Conservation (phyloP, 2,797 vertebrate species). For the Anableps anableps region DNA sequence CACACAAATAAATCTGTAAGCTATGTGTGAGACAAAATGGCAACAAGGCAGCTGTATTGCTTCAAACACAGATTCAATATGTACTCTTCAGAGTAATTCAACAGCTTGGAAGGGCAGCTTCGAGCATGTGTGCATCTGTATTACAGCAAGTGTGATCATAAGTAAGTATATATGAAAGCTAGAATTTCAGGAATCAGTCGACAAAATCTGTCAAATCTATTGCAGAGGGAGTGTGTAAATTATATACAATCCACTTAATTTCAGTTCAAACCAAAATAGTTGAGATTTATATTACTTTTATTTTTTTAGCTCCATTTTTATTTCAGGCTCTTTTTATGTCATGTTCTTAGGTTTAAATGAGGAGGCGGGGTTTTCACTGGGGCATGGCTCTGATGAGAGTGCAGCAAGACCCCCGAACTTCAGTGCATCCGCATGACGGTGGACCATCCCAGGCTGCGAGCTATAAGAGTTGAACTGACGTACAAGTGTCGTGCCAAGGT, state of each 20-base stretch:
- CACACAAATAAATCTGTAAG: constrained; percentile 3
- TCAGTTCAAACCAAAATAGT: not conserved
- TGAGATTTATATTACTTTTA: not conserved
- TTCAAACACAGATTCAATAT: constrained; percentile 52
- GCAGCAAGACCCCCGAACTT: too few relatives aligned
- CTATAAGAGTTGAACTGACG: too few relatives aligned
- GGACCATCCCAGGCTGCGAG: too few relatives aligned
- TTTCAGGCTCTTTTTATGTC: too few relatives aligned
- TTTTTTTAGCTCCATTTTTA: not conserved
- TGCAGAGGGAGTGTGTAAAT: not conserved
- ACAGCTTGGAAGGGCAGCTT: constrained; percentile 28
- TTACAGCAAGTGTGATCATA: not conserved
- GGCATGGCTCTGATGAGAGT: too few relatives aligned
- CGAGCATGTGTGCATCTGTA: not conserved
- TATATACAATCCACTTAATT: not conserved
- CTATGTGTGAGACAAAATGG: constrained; percentile 18
- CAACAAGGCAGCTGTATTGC: constrained; percentile 33
- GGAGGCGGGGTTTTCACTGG: too few relatives aligned
- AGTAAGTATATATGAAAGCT: not conserved
- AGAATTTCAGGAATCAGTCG: not conserved
- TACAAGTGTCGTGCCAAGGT: too few relatives aligned
- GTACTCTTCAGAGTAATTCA: constrained; percentile 35
- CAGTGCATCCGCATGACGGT: too few relatives aligned
- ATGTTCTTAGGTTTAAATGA: too few relatives aligned
- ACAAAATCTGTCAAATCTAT: not conserved